Base-by-base conservation (phyloP, 2,888 invertebrate genomes). In the Trileptium ribeirensis region DNA sequence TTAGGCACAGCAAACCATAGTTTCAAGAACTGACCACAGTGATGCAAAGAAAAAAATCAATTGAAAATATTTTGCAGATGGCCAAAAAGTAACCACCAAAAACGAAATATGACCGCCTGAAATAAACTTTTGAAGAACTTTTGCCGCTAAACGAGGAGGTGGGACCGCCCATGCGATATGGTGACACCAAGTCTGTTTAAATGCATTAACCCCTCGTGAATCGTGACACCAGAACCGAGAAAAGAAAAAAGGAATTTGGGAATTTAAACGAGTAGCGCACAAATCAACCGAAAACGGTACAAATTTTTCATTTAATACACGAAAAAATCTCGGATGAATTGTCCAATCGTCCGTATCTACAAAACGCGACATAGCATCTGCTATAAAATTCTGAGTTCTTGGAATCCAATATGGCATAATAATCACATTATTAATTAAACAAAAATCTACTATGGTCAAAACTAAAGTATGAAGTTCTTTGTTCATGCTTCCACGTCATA, bases 101-200 rank as follows among this genome's bases (percentile, higher is more conserved):
- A 70, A n/a, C 70, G 36, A 15, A 8, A 19, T 8, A 36, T 8
- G 31, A 70, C 70, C 70, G 3, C 36, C 31, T 3, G 15, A 33
- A 33, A 33, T 36, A n/a, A 70, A 70, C 36, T 70, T 70, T 19
- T 33, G 29, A 3, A 70, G 29, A 70, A 3, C 8, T 15, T 70
- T 36, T 29, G 36, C 15, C 8, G 29, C 29, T 8, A 8, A 36
- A 19, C 29, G 70, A 70, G 70, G 70, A 19, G 70, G 70, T 31
- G 70, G 70, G n/a, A 70, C 70, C 8, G 70, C 70, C 70, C 70
- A 70, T n/a, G n/a, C n/a, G n/a, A n/a, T n/a, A n/a, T n/a, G n/a
- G n/a, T n/a, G n/a, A n/a, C n/a, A n/a, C 70, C 70, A 70, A n/a
- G 15, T 70, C 8, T 70, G 31, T 8, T 70, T 29, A 15, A 70